Evolutionary conservation across 2,888 invertebrate genomes (phyloP).

Genomic region (Calliscelio sp.): DNA sequence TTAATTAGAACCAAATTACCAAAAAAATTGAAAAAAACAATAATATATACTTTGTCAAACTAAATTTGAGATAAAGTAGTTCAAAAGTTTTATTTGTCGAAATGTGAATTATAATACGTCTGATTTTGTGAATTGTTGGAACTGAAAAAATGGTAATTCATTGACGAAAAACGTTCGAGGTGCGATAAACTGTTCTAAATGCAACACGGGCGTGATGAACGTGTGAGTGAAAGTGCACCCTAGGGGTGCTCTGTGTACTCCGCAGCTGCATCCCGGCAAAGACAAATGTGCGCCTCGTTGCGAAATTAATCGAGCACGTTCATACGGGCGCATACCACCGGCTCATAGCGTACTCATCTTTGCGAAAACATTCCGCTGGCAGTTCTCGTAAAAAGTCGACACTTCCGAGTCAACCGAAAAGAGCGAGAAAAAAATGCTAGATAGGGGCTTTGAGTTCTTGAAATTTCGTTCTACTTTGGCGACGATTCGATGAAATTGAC

Average conservation of each 20-base stretch:
- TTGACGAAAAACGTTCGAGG: conserved; percentile 49
- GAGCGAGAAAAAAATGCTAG: conserved; percentile 15
- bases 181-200: conserved; percentile 73
- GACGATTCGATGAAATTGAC: conserved; percentile 30
- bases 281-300: conserved; percentile 73
- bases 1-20: no score
- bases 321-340: conserved; percentile 65
- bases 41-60: no score
- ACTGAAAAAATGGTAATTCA: no score
- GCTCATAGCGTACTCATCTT: conserved; percentile 53
- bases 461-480: conserved; percentile 29
- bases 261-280: conserved; percentile 71
- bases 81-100: no score
- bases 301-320: conserved; percentile 71
- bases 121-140: no score
- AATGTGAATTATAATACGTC: no score
- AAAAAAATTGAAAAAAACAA: no score
- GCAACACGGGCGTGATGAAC: conserved; percentile 72
- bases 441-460: conserved; percentile 23
- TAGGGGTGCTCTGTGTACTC: conserved; percentile 60
- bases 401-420: conserved; percentile 53
- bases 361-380: conserved; percentile 50
- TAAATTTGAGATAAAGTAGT: no score
- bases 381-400: conserved; percentile 55
- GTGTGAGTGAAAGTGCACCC: conserved; percentile 72